phyloP scores from a whole-genome alignment of 2,888 invertebrate species.

The Isoperla grammatica region DNA sequence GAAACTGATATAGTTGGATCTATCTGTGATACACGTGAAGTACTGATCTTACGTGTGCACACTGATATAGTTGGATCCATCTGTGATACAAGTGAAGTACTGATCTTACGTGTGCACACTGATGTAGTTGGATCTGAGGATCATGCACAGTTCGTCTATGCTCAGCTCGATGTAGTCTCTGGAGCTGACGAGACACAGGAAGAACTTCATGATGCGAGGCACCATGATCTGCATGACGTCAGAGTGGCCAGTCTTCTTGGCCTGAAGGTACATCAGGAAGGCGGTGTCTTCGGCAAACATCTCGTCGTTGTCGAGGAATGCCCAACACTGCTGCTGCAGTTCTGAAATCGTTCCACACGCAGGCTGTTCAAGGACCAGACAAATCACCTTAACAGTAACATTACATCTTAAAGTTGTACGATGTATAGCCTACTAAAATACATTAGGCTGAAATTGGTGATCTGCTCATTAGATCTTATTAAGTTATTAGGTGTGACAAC shows the following conservation, averaged over 20 bases:
- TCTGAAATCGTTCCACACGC: conserved; percentile 45
- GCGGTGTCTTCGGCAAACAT: conserved; percentile 71
- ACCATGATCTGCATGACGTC: conserved; percentile 67
- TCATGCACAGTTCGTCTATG: conserved; percentile 58
- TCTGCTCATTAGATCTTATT: too few relatives aligned
- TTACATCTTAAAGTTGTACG: too few relatives aligned
- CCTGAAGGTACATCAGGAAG: conserved; percentile 52
- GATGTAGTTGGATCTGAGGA: conserved; percentile 66
- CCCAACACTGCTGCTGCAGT: conserved; percentile 70
- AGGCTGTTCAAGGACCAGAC: too few relatives aligned
- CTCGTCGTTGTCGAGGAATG: conserved; percentile 62
- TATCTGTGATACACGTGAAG: too few relatives aligned
- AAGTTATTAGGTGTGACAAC: too few relatives aligned
- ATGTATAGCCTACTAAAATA: too few relatives aligned
- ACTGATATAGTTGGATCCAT: too few relatives aligned
- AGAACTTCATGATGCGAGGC: conserved; percentile 67
- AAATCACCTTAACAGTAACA: too few relatives aligned
- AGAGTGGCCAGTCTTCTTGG: conserved; percentile 42
- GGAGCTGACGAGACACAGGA: conserved; percentile 68
- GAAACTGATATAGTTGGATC: too few relatives aligned
- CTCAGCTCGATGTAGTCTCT: conserved; percentile 64
- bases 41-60: too few relatives aligned
- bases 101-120: conserved; percentile 60
- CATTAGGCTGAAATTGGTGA: too few relatives aligned
- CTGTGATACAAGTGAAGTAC: too few relatives aligned